Conservation (phyloP, 2,797 vertebrate genomes). For the Euphonia xanthogaster region DNA sequence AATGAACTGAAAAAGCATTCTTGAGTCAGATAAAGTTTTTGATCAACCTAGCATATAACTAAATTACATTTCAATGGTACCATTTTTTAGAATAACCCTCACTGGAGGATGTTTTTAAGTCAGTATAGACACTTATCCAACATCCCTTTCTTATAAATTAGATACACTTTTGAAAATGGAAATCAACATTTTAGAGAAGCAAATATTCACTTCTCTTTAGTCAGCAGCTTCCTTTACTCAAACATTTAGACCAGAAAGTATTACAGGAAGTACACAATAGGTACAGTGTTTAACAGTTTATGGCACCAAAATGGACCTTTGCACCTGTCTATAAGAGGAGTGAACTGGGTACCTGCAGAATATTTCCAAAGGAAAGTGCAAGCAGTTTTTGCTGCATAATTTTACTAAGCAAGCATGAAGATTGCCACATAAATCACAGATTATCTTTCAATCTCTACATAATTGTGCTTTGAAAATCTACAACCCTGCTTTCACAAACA, state of each 20-base stretch:
- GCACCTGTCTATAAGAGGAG: background rate
- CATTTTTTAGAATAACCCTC: background rate
- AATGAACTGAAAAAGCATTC: background rate
- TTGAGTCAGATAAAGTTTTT: background rate
- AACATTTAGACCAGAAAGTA: background rate
- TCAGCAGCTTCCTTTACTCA: background rate
- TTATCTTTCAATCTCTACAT: background rate
- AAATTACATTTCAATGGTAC: background rate
- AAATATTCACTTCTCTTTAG: background rate
- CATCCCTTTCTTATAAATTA: background rate
- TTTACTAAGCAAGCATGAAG: background rate
- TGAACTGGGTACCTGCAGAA: background rate
- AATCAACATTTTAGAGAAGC: background rate
- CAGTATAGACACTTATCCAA: background rate
- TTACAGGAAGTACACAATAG: background rate
- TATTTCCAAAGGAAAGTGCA: background rate
- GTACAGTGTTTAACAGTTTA: background rate
- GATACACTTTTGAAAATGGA: background rate
- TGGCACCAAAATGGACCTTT: background rate
- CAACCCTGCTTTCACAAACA: background rate
- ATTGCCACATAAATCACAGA: background rate
- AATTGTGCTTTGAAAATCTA: background rate
- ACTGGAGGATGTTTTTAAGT: background rate
- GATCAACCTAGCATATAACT: background rate
- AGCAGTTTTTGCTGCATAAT: background rate